Evolutionary conservation across 2,797 vertebrate species (phyloP).

Genomic region (Hippocampus kuda): DNA sequence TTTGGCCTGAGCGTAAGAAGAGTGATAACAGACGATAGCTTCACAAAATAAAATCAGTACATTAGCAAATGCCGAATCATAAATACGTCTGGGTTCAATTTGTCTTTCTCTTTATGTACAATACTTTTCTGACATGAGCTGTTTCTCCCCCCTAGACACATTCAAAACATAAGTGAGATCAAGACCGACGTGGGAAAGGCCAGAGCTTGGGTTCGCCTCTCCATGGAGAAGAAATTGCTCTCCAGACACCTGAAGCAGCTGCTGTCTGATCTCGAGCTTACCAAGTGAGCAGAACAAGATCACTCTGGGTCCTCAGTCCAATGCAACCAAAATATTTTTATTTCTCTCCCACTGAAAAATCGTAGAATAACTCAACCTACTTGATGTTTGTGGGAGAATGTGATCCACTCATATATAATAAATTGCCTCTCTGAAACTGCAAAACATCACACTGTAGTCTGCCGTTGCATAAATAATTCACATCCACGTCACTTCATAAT

Average conservation of each 20-base stretch:
- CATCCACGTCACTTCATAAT: constrained; percentile 53
- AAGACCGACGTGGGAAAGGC: constrained; percentile 98
- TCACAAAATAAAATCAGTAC: not conserved
- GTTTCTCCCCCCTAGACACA: constrained; percentile 70
- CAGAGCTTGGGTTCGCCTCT: constrained; percentile 94
- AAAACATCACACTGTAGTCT: constrained; percentile 37
- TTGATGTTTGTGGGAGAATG: constrained; percentile 22
- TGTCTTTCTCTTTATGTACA: not conserved
- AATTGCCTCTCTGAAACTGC: constrained; percentile 47
- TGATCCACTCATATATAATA: constrained; percentile 50
- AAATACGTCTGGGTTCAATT: not conserved
- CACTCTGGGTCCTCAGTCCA: not conserved
- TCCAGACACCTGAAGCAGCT: constrained; percentile 95
- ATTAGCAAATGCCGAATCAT: not conserved
- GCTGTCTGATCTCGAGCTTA: constrained; percentile 90
- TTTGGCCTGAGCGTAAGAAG: too few relatives aligned
- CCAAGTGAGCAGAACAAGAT: constrained; percentile 74
- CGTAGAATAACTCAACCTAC: not conserved
- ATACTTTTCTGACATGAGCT: constrained; percentile 9
- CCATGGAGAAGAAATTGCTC: constrained; percentile 98
- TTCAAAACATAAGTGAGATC: constrained; percentile 97
- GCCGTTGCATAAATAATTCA: constrained; percentile 54
- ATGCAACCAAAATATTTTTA: not conserved
- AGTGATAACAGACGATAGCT: not conserved
- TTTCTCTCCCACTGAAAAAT: not conserved